Conservation (phyloP, 2,113 vertebrate genomes). For the Bettongia penicillata region DNA sequence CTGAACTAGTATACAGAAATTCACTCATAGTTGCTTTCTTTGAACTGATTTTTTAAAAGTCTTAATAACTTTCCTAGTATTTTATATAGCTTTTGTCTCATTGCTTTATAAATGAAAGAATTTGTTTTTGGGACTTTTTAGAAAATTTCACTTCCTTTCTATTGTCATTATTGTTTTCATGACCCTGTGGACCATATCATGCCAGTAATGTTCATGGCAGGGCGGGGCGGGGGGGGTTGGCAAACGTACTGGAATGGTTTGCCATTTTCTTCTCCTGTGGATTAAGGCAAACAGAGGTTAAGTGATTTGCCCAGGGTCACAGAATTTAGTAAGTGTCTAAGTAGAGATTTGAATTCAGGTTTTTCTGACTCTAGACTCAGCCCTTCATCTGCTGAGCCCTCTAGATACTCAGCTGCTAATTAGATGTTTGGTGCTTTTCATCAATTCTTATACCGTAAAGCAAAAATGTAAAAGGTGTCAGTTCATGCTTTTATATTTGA, state of each 20-base stretch:
- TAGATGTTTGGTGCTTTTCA: neutral
- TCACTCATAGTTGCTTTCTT: neutral
- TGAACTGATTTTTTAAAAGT: neutral
- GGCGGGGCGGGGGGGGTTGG: no score
- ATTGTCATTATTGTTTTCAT: neutral
- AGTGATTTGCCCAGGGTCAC: neutral
- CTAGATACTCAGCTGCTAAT: neutral
- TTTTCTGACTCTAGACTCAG: neutral
- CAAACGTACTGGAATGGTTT: neutral
- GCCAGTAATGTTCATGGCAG: no score
- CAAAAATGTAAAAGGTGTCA: constrained; percentile 3
- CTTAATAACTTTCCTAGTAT: neutral
- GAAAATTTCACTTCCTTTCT: neutral
- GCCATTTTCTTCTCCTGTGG: neutral
- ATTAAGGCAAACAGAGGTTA: neutral
- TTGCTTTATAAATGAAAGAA: constrained; percentile 16
- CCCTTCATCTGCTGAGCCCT: neutral
- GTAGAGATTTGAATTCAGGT: neutral
- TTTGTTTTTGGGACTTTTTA: neutral
- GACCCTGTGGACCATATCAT: neutral
- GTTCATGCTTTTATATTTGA: neutral
- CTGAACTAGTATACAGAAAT: neutral
- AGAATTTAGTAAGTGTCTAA: neutral
- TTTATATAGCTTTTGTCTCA: neutral
- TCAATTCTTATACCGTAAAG: constrained; percentile 16